Conservation (phyloP, 2,113 vertebrate species). For the Phasianus colchicus region DNA sequence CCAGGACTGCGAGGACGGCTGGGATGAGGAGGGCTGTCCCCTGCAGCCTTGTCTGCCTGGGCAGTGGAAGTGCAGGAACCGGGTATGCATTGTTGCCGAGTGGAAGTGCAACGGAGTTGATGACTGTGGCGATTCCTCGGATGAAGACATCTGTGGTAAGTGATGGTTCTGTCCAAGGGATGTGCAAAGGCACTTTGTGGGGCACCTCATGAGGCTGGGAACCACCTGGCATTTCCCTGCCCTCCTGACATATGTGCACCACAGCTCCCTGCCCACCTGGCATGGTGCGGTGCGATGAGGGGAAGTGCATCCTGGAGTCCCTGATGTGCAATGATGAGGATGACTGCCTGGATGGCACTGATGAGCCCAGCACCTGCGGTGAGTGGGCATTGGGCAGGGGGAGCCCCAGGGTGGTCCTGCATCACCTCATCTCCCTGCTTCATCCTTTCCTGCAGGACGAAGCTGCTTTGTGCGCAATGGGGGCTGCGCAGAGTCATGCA, state of each 20-base stretch:
- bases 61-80: slow-evolving; percentile 89
- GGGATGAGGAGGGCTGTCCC: slow-evolving; percentile 81
- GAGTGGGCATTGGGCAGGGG: not conserved
- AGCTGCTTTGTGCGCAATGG: slow-evolving; percentile 83
- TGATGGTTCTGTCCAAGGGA: not conserved
- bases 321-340: slow-evolving; percentile 69
- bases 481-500: slow-evolving; percentile 83
- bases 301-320: slow-evolving; percentile 74
- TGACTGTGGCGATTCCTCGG: slow-evolving; percentile 89
- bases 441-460: slow-evolving; percentile 70
- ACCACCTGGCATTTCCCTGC: not conserved
- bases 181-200: not conserved
- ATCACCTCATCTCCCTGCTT: not conserved
- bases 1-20: slow-evolving; percentile 81
- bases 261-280: slow-evolving; percentile 68
- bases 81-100: slow-evolving; percentile 83
- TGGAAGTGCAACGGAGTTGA: slow-evolving; percentile 90
- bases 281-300: slow-evolving; percentile 65
- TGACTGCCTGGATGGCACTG: slow-evolving; percentile 73
- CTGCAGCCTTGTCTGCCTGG: slow-evolving; percentile 74
- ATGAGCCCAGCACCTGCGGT: slow-evolving; percentile 76
- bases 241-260: not conserved
- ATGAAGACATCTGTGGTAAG: slow-evolving; percentile 83
- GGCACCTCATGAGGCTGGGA: not conserved
- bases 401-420: not conserved